Base-by-base conservation (phyloP, 53 echinoderm and acorn worm genomes). In the Echinometra lucunter region DNA sequence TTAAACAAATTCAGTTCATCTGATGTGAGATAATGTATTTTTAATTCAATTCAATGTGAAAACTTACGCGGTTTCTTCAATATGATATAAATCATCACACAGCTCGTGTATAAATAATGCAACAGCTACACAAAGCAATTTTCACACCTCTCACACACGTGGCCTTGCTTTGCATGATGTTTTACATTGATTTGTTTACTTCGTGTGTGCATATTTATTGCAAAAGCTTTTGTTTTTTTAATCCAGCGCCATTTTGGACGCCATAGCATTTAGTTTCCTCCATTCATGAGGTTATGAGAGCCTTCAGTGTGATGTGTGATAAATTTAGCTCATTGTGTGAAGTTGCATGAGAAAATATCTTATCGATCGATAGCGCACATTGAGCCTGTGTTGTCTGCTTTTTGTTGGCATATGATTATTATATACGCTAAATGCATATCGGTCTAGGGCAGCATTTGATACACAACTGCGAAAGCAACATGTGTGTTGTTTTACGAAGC, bases 401-500 rank as follows among this genome's bases (percentile, higher is more conserved):
- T n/a, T n/a, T n/a, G 28, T n/a, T 49, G 44, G 49, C 49, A 49
- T 85, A 49, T 49, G 16, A 28, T 85, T 85, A 49, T 85, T 47
- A 30, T 49, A 85, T 85, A 40, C 44, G n/a, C n/a, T n/a, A n/a
- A n/a, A n/a, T 81, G 21, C 0, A 19, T 81, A 23, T 44, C 23
- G 9, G 81, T 81, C 44, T 81, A 42, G 15, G 32, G 72, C 63
- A 78, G 72, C 49, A 85, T 49, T 85, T 49, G 47, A 85, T 30
- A 49, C 3, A 28, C n/a, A 19, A 11, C 16, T 49, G 11, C 13
- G n/a, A 47, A 85, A 85, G 85, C 85, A 85, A 85, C 85, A 85
- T 85, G 85, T 85, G 85, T 85, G 49, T 13, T 49, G 85, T 85
- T 27, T 16, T 4, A 8, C 28, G 85, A 49, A 85, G 85, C 85